Evolutionary conservation across 1,140 invertebrate species (phyloP), one percentile per base, ranked within the genome.

Genomic region (Trichonephila clavata): DNA sequence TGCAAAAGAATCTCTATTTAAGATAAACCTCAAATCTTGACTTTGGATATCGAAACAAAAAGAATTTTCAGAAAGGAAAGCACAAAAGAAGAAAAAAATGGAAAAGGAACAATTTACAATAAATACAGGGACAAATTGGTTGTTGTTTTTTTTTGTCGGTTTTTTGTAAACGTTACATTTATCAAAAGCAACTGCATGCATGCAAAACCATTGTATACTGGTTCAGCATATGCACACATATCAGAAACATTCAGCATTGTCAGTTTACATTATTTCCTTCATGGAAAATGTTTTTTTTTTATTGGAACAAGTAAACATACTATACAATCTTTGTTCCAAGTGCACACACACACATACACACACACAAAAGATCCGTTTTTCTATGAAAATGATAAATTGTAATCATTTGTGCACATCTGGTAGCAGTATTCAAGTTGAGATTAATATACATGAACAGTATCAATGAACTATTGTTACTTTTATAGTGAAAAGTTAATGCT

Each of bases 161-260:
- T 86, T 57, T 80, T 89, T 90, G 91, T 92, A 92, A 86, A 92
- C 91, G 71, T 86, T 92, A 92, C 91, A 92, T 86, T 92, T 92
- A 92, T 92, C 91, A 92, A 92, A 92, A 92, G 83, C 91, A 92
- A 83, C 83, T 77, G 91, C 91, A 84, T 92, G 81, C 81, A 86
- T 92, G 91, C 91, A 92, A 86, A 92, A 92, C 83, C 83, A 39
- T 65, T 84, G 80, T 92, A 92, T 92, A 86, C 81, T 77, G 60
- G 81, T 92, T 86, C 39, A 59, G 27, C 88, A 43, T 24, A 90
- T 65, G 57, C 57, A 91, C 27, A 91, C 90, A 91, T 24, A 63
- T 91, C 80, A 57, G 80, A 90, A 92, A 92, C 83, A 86, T 86
- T 86, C 91, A 83, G 91, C 91, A 86, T 92, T 92, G 77, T 92